Percentiles rank a stretch among this genome's conserved stretches.
Evolutionary conservation across 1,140 invertebrate genomes (phyloP).

Genomic region (Drosophila melanica): DNA sequence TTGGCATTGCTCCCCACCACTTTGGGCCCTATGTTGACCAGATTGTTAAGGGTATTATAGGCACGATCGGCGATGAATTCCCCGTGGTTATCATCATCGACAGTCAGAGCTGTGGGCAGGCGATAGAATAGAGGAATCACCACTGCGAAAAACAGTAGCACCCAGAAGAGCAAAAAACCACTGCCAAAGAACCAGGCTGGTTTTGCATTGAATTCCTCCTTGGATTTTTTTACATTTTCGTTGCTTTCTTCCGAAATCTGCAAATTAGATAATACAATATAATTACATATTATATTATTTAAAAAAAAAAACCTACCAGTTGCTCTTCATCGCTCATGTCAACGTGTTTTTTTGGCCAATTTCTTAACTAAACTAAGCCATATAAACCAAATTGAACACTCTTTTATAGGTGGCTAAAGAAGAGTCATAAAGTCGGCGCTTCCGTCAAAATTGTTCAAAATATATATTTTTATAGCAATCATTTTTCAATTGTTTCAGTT

Average conservation of each 20-base stretch:
- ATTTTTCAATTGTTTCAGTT: conserved; percentile 7
- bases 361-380: conserved; percentile 4
- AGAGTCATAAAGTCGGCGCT: conserved; percentile 10
- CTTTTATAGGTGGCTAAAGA: conserved; percentile 15
- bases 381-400: neutral
- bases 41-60: conserved; percentile 85
- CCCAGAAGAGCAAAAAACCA: conserved; percentile 68
- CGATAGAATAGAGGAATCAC: conserved; percentile 65
- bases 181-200: conserved; percentile 65
- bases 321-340: conserved; percentile 23
- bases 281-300: neutral
- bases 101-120: conserved; percentile 58
- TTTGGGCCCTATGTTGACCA: conserved; percentile 89
- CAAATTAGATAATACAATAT: neutral
- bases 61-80: conserved; percentile 72
- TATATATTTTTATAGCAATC: conserved; percentile 28
- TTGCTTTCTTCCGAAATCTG: conserved; percentile 6
- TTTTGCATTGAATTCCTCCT: conserved; percentile 15
- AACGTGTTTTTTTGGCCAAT: neutral
- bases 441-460: conserved; percentile 24
- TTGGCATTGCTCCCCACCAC: conserved; percentile 87
- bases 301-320: conserved; percentile 6
- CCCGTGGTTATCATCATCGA: conserved; percentile 43
- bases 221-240: neutral
- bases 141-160: conserved; percentile 61